These are phyloP conservation scores for human DNA, from an alignment of 2,113 vertebrate species.

Conservation along the genomic window DNA sequence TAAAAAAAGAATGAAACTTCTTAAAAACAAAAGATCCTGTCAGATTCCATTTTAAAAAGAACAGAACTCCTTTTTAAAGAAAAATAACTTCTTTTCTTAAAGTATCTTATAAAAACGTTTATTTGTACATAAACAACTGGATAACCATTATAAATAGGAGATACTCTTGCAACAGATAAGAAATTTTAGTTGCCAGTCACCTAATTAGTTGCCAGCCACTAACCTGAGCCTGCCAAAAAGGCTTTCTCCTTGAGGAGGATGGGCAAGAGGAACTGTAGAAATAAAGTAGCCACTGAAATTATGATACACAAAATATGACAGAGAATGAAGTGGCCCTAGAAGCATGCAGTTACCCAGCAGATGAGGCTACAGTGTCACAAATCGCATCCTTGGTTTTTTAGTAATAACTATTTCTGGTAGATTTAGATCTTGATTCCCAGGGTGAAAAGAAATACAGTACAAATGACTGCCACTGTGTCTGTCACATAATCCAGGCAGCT, in stretches of 20 bases:
- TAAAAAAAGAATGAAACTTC: not conserved
- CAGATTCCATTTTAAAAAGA: conserved; percentile 19
- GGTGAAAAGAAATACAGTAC: not conserved
- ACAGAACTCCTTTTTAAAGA: not conserved
- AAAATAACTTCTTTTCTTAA: not conserved
- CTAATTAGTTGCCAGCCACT: not conserved
- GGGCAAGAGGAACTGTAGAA: not conserved
- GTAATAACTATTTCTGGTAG: not conserved
- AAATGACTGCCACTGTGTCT: not conserved
- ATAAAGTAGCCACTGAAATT: not conserved
- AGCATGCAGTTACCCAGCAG: not conserved
- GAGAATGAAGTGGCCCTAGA: not conserved
- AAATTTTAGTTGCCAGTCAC: conserved; percentile 29
- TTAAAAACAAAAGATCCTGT: conserved; percentile 19
- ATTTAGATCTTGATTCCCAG: not conserved
- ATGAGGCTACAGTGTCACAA: not conserved
- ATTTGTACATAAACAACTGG: not conserved
- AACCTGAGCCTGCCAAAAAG: not conserved
- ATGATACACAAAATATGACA: not conserved
- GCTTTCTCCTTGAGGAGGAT: not conserved
- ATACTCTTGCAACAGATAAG: not conserved
- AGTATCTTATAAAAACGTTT: not conserved
- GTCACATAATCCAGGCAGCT: not conserved
- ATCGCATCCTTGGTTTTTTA: not conserved
- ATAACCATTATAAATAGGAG: not conserved